phyloP scores from a whole-genome alignment of 2,888 invertebrate genomes.

The Prenolepis imparis region DNA sequence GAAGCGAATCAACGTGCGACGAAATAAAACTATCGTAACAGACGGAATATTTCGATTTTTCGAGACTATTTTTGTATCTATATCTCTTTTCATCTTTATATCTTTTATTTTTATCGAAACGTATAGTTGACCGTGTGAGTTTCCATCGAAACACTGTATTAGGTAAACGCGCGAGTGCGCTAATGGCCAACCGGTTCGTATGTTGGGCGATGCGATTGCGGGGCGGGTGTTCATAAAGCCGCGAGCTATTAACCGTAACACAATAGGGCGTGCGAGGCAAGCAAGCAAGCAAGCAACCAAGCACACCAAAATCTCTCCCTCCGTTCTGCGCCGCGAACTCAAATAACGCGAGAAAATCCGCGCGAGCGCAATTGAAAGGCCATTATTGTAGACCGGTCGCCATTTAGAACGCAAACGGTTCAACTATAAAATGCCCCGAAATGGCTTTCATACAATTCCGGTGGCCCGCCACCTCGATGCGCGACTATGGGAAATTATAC shows the following conservation, averaged over 20 bases:
- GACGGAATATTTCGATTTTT: background rate
- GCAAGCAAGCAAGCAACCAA: slow-evolving; percentile 30
- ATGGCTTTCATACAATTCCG: slow-evolving; percentile 5
- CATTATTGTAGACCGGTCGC: slow-evolving; percentile 55
- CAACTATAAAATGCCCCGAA: slow-evolving; percentile 18
- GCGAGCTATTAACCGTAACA: slow-evolving; percentile 70
- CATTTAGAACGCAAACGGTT: slow-evolving; percentile 5
- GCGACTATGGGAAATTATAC: slow-evolving; percentile 4
- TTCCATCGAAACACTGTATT: slow-evolving; percentile 25
- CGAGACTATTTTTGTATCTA: background rate
- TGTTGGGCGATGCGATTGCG: slow-evolving; percentile 43
- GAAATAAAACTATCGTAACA: background rate
- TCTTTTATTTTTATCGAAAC: background rate
- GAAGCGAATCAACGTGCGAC: background rate
- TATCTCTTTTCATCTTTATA: too few species aligned
- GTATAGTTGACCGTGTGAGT: background rate
- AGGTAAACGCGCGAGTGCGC: slow-evolving; percentile 38
- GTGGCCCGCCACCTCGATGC: background rate
- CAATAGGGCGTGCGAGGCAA: slow-evolving; percentile 48
- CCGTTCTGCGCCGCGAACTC: slow-evolving; percentile 44
- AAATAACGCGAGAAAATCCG: slow-evolving; percentile 52
- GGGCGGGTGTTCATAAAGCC: slow-evolving; percentile 66
- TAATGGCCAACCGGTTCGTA: slow-evolving; percentile 25
- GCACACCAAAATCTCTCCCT: slow-evolving; percentile 56
- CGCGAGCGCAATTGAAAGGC: slow-evolving; percentile 50